A percentile compares a stretch with the other conserved stretches of the same genome.
Conservation (phyloP, 1,140 invertebrate species). For the Dreissena rostriformis region DNA sequence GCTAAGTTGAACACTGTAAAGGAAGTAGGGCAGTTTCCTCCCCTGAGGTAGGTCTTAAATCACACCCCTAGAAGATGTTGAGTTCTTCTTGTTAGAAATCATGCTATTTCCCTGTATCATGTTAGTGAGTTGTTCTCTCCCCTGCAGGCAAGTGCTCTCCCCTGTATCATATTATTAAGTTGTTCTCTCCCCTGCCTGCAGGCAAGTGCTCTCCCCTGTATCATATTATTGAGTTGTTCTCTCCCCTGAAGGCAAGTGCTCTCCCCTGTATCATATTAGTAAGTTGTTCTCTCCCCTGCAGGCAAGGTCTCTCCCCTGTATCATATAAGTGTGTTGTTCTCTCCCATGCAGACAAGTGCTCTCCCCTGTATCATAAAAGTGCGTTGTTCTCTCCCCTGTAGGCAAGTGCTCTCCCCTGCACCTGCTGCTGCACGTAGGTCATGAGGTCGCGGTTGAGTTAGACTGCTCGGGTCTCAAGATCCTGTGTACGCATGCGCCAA, state of each 20-base stretch:
- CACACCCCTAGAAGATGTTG: too few relatives aligned
- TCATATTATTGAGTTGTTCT: not conserved
- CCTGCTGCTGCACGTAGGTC: conserved; percentile 71
- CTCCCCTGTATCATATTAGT: conserved; percentile 75
- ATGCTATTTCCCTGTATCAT: conserved; percentile 67
- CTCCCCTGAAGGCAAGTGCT: conserved; percentile 72
- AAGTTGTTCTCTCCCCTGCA: too few relatives aligned
- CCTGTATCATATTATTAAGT: not conserved
- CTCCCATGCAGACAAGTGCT: conserved; percentile 71
- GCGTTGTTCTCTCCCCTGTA: conserved; percentile 44
- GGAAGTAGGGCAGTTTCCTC: too few relatives aligned
- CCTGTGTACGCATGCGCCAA: conserved; percentile 75
- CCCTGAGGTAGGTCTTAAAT: too few relatives aligned
- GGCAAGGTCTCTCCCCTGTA: conserved; percentile 50
- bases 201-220: conserved; percentile 61
- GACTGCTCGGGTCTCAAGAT: conserved; percentile 66
- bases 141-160: conserved; percentile 56
- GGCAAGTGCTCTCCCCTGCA: conserved; percentile 77
- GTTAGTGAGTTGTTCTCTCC: too few relatives aligned
- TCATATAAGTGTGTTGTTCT: not conserved
- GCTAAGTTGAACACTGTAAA: too few relatives aligned
- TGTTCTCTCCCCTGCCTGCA: conserved; percentile 54
- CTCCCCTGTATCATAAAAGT: conserved; percentile 68
- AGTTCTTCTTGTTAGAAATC: too few relatives aligned
- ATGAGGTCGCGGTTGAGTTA: conserved; percentile 40